Conservation (phyloP, 2,888 invertebrate genomes). For the Sinotaia quadrata region DNA sequence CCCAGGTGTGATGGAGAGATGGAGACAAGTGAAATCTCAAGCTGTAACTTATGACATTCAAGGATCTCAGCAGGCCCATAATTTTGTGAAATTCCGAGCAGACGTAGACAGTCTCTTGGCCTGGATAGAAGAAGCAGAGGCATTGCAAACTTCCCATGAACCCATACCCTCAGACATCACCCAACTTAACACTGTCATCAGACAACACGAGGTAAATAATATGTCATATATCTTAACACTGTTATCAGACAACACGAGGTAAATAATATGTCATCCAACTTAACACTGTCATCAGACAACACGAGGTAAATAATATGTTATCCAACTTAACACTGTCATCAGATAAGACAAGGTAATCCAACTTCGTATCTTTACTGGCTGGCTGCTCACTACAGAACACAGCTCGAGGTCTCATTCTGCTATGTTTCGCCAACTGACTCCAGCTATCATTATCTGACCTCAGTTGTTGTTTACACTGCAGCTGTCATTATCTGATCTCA, state of each 20-base stretch:
- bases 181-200: slow-evolving; percentile 76
- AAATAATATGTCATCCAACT: slow-evolving; percentile 63
- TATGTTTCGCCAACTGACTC: no score
- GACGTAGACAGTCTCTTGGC: slow-evolving; percentile 64
- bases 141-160: slow-evolving; percentile 47
- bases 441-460: no score
- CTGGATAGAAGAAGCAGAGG: slow-evolving; percentile 69
- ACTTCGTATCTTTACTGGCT: no score
- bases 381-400: no score
- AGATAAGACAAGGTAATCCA: slow-evolving; percentile 82
- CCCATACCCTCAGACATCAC: slow-evolving; percentile 57
- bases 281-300: slow-evolving; percentile 80
- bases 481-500: no score
- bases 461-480: no score
- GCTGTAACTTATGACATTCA: slow-evolving; percentile 71
- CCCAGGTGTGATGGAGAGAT: slow-evolving; percentile 54
- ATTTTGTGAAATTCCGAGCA: slow-evolving; percentile 65
- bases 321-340: slow-evolving; percentile 75
- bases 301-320: slow-evolving; percentile 77
- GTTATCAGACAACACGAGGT: slow-evolving; percentile 83
- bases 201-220: slow-evolving; percentile 81
- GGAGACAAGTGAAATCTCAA: slow-evolving; percentile 64
- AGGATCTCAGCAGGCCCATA: slow-evolving; percentile 79
- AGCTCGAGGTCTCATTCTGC: no score
- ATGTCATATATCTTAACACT: slow-evolving; percentile 60